Evolutionary conservation across 2,888 invertebrate species (phyloP), one percentile per base, ranked within the genome.

Genomic region (Catocala fraxini): DNA sequence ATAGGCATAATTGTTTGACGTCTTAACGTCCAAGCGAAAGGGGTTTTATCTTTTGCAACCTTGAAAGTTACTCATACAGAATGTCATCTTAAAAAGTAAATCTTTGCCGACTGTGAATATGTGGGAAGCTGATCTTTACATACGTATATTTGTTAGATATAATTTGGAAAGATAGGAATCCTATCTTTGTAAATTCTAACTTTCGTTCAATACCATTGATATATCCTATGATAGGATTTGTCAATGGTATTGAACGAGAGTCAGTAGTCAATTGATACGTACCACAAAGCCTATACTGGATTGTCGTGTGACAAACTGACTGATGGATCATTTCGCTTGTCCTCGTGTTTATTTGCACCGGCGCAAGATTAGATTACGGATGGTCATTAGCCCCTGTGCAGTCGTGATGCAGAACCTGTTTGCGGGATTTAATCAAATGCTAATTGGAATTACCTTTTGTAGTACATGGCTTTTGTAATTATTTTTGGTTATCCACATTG

Each of bases 351-450:
- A 72, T 75, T 75, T 74, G 85, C 77, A 79, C 80, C 75, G 80
- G 76, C 72, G 75, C 79, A 76, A 89, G 91, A 91, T 91, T 90
- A 91, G 91, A 91, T 91, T 90, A 88, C 88, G 80, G 71, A 75
- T 88, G 91, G 91, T 90, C 91, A 86, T 90, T 91, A 89, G 87
- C 90, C 89, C 79, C 83, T 69, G 75, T 77, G 80, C 79, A 80
- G 80, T 81, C 78, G 72, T 81, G 84, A 75, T 83, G 85, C 84
- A 86, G 75, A 85, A 87, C 87, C 82, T 75, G 88, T 87, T 86
- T 82, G 83, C 75, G 64, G 73, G 75, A 76, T 83, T 83, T 74
- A 79, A 80, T 82, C 76, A 79, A 77, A 82, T 80, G 73, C 68
- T 79, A 77, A 80, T 77, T 71, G 65, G 59, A 71, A 69, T 75